Percentiles rank a stretch among this genome's conserved stretches.
Conservation (phyloP, 2,888 invertebrate genomes). For the Epicampocera succincta region DNA sequence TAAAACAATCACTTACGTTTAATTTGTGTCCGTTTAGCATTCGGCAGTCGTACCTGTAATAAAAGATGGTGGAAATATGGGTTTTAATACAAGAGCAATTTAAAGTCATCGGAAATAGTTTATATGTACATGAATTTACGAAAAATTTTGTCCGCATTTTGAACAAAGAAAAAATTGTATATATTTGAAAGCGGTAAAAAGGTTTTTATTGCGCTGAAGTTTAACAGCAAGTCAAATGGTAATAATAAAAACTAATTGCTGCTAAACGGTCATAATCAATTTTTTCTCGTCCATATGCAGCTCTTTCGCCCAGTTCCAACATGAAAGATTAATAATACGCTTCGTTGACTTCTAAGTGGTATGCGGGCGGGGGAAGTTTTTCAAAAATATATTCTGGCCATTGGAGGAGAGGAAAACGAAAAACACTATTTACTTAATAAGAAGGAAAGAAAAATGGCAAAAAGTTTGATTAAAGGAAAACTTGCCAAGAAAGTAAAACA, state of each 20-base stretch:
- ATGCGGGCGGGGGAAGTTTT: background rate
- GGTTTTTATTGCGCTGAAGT: too few relatives aligned
- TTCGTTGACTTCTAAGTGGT: slow-evolving; percentile 50
- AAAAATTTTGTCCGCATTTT: background rate
- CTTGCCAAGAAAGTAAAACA: slow-evolving; percentile 11
- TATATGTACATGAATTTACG: background rate
- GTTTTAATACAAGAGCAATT: too few relatives aligned
- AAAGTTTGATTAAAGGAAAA: slow-evolving; percentile 14
- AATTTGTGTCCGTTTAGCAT: background rate
- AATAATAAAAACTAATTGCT: slow-evolving; percentile 33
- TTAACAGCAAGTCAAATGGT: background rate
- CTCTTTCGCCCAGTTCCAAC: slow-evolving; percentile 36
- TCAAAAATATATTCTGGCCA: background rate
- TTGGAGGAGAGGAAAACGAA: background rate
- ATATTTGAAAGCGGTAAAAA: too few relatives aligned
- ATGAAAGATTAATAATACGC: slow-evolving; percentile 44
- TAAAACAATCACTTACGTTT: slow-evolving; percentile 1
- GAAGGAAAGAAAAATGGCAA: slow-evolving; percentile 16
- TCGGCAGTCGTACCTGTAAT: slow-evolving; percentile 20
- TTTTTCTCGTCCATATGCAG: slow-evolving; percentile 43
- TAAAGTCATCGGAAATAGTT: background rate
- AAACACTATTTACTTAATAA: background rate
- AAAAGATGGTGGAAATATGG: background rate
- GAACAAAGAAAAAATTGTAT: too few relatives aligned
- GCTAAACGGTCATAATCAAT: slow-evolving; percentile 47